Evolutionary conservation across 2,113 vertebrate genomes (phyloP), one percentile per base, ranked within the genome.

Genomic region (Psephotus haematonotus): DNA sequence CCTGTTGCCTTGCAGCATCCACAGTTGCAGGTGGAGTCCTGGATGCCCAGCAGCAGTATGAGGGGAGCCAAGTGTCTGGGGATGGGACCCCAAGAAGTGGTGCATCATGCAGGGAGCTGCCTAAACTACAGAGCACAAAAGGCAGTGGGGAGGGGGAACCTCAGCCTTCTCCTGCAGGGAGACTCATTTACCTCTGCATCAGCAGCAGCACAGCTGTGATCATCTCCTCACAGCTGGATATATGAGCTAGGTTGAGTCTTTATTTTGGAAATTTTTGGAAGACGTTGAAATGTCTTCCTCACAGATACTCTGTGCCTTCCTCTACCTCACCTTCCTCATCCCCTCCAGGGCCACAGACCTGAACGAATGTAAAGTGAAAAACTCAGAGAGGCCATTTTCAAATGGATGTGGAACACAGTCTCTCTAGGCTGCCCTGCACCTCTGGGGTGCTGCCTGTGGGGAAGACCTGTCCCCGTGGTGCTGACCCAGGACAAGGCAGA

Each of bases 391-490:
- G 37, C 7, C 18, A 23, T 67, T 78, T 89, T 64, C 79, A 63
- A 35, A 6, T 0, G 11, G 18, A 3, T 33, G 17, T 49, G 41
- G 37, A 82, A 27, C 4, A 7, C 1, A 6, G 31, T 8, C 10
- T 53, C 50, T 63, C 16, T 55, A 53, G 60, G 53, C 13, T 71
- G 11, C 69, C 46, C 6, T 39, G 59, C 69, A 8, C 15, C 18
- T 8, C 2, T 1, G 29, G 20, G 46, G 9, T 52, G 53, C 59
- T 74, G 39, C 12, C 50, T 25, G 46, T 0, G 1, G 35, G 31
- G 8, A 59, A 29, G 19, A 55, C 19, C 15, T 78, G 17, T 65
- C 41, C 25, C 4, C 39, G 2, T 0, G 0, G 2, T 0, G 0
- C 8, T 57, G 37, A n/a, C 19, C 17, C 5, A 10, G 11, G 25